Conservation (phyloP, 2,888 invertebrate genomes). For the Acanthoscelides obtectus region DNA sequence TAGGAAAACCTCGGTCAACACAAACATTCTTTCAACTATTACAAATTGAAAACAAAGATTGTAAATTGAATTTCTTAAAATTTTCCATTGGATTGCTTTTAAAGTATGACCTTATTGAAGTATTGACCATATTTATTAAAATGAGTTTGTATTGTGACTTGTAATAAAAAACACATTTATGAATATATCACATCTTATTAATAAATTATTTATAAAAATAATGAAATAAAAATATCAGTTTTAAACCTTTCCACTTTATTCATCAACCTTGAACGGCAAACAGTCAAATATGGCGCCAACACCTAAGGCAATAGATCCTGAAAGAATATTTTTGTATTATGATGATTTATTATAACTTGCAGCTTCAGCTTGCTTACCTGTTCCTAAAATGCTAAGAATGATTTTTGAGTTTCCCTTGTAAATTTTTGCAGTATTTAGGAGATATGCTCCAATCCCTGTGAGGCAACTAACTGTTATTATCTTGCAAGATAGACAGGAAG, state of each 20-base stretch:
- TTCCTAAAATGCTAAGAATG: constrained; percentile 33
- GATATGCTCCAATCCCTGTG: constrained; percentile 39
- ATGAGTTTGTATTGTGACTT: no score
- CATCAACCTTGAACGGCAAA: background rate
- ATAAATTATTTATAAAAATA: background rate
- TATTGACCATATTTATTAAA: no score
- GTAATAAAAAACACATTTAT: background rate
- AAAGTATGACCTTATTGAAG: no score
- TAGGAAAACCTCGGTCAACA: constrained; percentile 36
- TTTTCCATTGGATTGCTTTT: no score
- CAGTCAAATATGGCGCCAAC: background rate
- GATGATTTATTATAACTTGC: constrained; percentile 41
- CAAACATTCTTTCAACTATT: background rate
- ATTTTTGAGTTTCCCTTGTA: constrained; percentile 31
- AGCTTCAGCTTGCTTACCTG: constrained; percentile 39
- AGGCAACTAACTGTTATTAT: constrained; percentile 37
- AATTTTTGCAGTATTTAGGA: constrained; percentile 33
- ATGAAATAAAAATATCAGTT: background rate
- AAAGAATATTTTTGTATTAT: no score
- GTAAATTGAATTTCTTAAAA: no score
- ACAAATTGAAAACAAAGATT: background rate
- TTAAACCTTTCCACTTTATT: background rate
- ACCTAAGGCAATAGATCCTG: background rate
- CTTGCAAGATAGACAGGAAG: constrained; percentile 39
- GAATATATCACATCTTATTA: background rate